Conservation (phyloP, 2,888 invertebrate species). For the Drosophila mayaguana region DNA sequence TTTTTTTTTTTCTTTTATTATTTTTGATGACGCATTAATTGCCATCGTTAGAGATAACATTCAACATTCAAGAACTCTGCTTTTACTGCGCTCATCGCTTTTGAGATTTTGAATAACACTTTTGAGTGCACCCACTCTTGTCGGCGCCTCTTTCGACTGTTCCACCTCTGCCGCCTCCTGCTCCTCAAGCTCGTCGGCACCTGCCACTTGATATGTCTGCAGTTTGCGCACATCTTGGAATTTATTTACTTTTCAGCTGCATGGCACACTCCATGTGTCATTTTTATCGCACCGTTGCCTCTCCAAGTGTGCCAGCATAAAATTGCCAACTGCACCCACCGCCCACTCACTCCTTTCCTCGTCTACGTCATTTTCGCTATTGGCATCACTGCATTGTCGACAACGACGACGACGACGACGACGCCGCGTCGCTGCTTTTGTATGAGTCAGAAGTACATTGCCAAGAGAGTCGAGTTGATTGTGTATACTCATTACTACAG, state of each 20-base stretch:
- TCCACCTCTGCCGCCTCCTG: neutral
- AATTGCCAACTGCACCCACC: slow-evolving; percentile 37
- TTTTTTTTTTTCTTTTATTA: too few species aligned
- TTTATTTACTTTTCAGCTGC: slow-evolving; percentile 44
- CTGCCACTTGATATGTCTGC: slow-evolving; percentile 13
- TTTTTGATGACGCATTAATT: slow-evolving; percentile 23
- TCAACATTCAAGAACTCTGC: neutral
- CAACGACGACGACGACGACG: slow-evolving; percentile 9
- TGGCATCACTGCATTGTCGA: too few species aligned
- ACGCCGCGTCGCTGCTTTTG: slow-evolving; percentile 40
- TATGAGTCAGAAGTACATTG: slow-evolving; percentile 63
- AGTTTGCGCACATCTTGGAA: slow-evolving; percentile 28
- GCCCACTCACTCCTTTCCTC: neutral
- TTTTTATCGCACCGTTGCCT: slow-evolving; percentile 41
- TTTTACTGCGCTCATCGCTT: slow-evolving; percentile 14
- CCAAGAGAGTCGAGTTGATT: slow-evolving; percentile 59
- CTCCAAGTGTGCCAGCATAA: slow-evolving; percentile 36
- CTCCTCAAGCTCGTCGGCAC: neutral
- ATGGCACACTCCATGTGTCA: slow-evolving; percentile 51
- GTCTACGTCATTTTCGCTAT: slow-evolving; percentile 8
- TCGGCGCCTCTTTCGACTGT: too few species aligned
- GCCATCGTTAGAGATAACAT: slow-evolving; percentile 7
- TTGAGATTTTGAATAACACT: slow-evolving; percentile 21
- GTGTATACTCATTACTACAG: slow-evolving; percentile 27
- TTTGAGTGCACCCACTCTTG: neutral